Conservation (phyloP, 2,113 vertebrate species). For the Otocyon megalotis region DNA sequence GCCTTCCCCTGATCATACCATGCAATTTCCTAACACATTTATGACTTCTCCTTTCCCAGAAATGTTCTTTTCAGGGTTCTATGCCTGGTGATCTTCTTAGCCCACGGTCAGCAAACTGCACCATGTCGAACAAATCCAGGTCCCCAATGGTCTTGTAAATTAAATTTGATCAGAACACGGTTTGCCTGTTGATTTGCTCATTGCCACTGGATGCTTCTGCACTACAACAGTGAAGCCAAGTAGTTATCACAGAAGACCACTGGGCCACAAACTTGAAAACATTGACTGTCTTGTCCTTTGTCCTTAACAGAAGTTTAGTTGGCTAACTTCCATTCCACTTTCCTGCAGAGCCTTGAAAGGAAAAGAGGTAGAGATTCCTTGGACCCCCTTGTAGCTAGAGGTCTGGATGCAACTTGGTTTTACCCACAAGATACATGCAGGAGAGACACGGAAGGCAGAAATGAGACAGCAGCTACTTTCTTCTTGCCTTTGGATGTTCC, state of each 20-base stretch:
- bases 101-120: neutral
- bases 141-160: neutral
- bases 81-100: neutral
- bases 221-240: neutral
- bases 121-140: neutral
- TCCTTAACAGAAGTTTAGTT: neutral
- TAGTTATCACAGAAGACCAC: neutral
- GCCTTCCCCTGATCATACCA: neutral
- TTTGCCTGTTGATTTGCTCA: neutral
- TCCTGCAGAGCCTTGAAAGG: neutral
- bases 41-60: neutral
- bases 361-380: neutral
- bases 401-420: slow-evolving; percentile 8
- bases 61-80: neutral
- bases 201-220: neutral
- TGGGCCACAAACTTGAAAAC: neutral
- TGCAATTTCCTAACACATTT: neutral
- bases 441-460: neutral
- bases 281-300: neutral
- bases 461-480: neutral
- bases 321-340: neutral
- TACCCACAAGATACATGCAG: neutral
- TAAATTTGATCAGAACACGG: neutral
- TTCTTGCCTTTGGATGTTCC: neutral
- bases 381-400: neutral